Evolutionary conservation across 2,113 vertebrate genomes (phyloP).

Genomic region (Leiothrix lutea): DNA sequence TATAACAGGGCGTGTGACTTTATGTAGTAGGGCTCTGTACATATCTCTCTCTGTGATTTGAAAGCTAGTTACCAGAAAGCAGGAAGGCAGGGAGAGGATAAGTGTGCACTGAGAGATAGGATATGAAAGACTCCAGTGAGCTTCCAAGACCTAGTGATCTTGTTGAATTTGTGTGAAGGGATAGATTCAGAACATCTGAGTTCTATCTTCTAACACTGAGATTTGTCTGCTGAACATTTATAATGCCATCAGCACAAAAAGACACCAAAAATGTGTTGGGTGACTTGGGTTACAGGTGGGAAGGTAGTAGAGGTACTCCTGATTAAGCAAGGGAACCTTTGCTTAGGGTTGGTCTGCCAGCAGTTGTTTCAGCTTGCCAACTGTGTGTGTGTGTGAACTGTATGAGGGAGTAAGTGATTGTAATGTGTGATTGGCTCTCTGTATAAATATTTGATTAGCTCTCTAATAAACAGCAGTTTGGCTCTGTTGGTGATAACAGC

Average conservation of each 20-base stretch:
- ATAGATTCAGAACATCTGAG: not conserved
- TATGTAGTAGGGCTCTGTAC: not conserved
- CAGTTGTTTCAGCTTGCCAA: not conserved
- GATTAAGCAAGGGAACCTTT: not conserved
- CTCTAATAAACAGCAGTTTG: not conserved
- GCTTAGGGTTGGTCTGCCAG: not conserved
- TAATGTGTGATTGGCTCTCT: not conserved
- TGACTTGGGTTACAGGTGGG: not conserved
- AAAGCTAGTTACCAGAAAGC: not conserved
- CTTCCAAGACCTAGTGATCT: not conserved
- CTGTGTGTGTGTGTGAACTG: not conserved
- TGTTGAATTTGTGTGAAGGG: not conserved
- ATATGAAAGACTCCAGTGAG: not conserved
- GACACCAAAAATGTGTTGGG: not conserved
- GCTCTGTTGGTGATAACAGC: not conserved
- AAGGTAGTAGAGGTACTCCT: not conserved
- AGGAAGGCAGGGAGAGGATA: not conserved
- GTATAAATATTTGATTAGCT: not conserved
- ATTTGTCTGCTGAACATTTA: not conserved
- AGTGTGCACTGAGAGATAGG: not conserved
- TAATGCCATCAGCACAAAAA: not conserved
- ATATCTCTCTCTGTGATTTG: fast-evolving
- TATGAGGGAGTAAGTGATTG: not conserved
- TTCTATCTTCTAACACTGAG: not conserved
- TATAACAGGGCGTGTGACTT: not conserved